Percentiles rank a stretch among this genome's conserved stretches.
Conservation (phyloP, 2,888 invertebrate genomes). For the Drymonia ruficornis region DNA sequence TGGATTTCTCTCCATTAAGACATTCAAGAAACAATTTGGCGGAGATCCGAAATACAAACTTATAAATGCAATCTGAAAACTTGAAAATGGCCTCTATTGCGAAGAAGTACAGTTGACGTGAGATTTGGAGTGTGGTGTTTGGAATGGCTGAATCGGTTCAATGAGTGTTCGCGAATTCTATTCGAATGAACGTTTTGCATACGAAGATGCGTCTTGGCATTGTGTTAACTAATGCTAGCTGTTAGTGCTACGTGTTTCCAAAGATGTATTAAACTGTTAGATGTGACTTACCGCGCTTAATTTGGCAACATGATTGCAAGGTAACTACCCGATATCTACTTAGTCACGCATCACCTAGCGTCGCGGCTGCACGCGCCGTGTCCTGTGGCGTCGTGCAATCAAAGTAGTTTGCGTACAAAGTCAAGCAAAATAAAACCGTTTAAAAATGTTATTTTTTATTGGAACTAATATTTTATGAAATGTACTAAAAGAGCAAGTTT, state of each 20-base stretch:
- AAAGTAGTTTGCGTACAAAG: too few relatives aligned
- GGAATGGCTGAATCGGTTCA: slow-evolving; percentile 27
- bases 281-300: too few relatives aligned
- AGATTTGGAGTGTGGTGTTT: slow-evolving; percentile 12
- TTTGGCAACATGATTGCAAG: too few relatives aligned
- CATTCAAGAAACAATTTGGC: slow-evolving; percentile 60
- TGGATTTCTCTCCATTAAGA: slow-evolving; percentile 50
- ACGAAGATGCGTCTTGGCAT: slow-evolving; percentile 8
- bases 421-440: too few relatives aligned
- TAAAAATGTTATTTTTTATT: too few relatives aligned
- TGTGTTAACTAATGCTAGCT: neutral
- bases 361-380: too few relatives aligned
- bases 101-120: neutral
- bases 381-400: too few relatives aligned
- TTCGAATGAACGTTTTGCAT: slow-evolving; percentile 23
- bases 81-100: neutral
- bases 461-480: too few relatives aligned
- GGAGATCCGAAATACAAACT: slow-evolving; percentile 31
- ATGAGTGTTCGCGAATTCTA: slow-evolving; percentile 37
- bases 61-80: slow-evolving; percentile 4
- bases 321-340: too few relatives aligned
- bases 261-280: too few relatives aligned
- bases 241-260: too few relatives aligned
- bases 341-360: too few relatives aligned
- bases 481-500: slow-evolving; percentile 10